Evolutionary conservation across 2,797 vertebrate genomes (phyloP), one percentile per base, ranked within the genome.

Genomic region (Onychomys leucogaster): DNA sequence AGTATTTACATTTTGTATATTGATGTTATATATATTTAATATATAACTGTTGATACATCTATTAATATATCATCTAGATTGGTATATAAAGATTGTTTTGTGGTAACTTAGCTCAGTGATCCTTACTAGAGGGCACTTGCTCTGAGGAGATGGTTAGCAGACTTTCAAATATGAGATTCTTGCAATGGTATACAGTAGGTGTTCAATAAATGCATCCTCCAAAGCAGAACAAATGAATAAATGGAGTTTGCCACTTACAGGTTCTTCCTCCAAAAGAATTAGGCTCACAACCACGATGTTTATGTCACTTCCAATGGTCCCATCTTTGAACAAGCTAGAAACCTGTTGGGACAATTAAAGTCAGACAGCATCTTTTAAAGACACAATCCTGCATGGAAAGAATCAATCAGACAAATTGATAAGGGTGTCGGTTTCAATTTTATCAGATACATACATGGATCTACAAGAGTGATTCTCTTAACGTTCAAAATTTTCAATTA

Each of bases 241-340:
- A 57, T 10, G 7, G 75, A 75, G 10, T 46, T 19, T 55, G 32
- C 23, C 80, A 99, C 99, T 99, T 99, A 99, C 99, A 41, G 99
- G 99, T 78, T 99, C 99, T 75, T 99, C 99, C 91, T 99, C 99
- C 97, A 99, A 98, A 46, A 99, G 99, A 92, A 99, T 98, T 94
- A 99, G 99, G 98, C 99, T 99, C 90, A 99, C 99, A 94, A 99
- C 99, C 5, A 99, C 98, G 43, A 99, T 99, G 97, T 99, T 99
- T 97, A 99, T 99, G 96, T 99, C 99, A 2, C 99, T 99, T 97
- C 99, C 99, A 95, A 99, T 99, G 83, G 99, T 99, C 96, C 99
- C 99, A 93, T 99, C 99, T 98, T 99, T 99, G 97, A 99, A 99
- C 8, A 99, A 99, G 97, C 99, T 99, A 94, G 99, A 99, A 78